A percentile compares a stretch with the other conserved stretches of the same genome.
Evolutionary conservation across 2,797 vertebrate species (phyloP).

Genomic region (Myioborus miniatus): DNA sequence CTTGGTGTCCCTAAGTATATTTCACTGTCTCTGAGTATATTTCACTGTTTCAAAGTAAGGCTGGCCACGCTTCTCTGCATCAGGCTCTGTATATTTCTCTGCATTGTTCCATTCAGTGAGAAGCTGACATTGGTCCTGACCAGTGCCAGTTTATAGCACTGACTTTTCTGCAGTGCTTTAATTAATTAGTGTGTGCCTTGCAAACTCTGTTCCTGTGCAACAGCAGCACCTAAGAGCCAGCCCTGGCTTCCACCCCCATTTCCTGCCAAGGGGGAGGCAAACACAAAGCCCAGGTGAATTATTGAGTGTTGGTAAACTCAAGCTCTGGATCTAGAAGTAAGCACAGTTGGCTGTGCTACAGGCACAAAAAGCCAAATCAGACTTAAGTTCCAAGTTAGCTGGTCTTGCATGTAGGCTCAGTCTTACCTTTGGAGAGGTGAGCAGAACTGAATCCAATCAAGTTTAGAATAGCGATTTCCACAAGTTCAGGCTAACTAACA

Average conservation of each 20-base stretch:
- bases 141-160: neutral
- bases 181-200: conserved; percentile 18
- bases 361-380: neutral
- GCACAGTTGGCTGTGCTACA: neutral
- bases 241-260: neutral
- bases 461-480: neutral
- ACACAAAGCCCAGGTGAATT: neutral
- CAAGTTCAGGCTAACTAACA: neutral
- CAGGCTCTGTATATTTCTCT: neutral
- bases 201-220: neutral
- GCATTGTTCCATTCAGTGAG: neutral
- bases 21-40: neutral
- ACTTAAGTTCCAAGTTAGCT: neutral
- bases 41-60: neutral
- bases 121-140: neutral
- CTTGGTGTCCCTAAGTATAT: too few species aligned
- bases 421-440: neutral
- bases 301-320: neutral
- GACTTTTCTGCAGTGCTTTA: conserved; percentile 1
- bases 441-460: neutral
- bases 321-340: neutral
- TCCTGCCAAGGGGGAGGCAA: neutral
- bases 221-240: neutral
- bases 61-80: neutral
- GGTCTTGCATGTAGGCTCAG: neutral